Conservation (phyloP, 2,888 invertebrate genomes). For the Anarsia innoxiella region DNA sequence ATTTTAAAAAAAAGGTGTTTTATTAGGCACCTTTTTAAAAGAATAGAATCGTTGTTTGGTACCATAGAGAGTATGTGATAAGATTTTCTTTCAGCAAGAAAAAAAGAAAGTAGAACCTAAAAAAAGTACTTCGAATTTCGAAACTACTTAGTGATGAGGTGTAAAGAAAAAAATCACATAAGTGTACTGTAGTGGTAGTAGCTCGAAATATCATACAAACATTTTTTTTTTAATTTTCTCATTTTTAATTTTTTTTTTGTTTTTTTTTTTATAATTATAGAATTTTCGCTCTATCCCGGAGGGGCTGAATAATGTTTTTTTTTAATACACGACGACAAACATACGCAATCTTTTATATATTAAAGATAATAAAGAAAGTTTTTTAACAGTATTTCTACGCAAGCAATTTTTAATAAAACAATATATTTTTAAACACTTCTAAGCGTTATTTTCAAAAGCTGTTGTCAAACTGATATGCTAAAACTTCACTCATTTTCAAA, state of each 20-base stretch:
- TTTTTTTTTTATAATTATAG: slow-evolving; percentile 26
- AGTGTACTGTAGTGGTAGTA: slow-evolving; percentile 25
- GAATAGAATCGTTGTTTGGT: no score
- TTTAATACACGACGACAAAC: slow-evolving; percentile 61
- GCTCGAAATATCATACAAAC: slow-evolving; percentile 45
- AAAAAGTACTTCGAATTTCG: neutral
- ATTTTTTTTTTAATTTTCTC: slow-evolving; percentile 22
- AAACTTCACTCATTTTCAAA: slow-evolving; percentile 5
- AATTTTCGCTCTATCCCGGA: slow-evolving; percentile 61
- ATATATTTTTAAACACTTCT: slow-evolving; percentile 8
- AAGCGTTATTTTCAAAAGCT: slow-evolving; percentile 43
- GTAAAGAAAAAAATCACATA: slow-evolving; percentile 14
- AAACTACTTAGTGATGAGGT: no score
- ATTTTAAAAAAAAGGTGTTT: no score
- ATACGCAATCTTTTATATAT: slow-evolving; percentile 33
- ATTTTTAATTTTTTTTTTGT: slow-evolving; percentile 31
- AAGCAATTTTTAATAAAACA: slow-evolving; percentile 41
- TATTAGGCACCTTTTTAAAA: no score
- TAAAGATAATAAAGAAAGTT: slow-evolving; percentile 36
- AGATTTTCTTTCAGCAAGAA: neutral
- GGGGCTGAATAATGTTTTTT: slow-evolving; percentile 41
- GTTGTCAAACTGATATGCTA: slow-evolving; percentile 41
- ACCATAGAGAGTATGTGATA: neutral
- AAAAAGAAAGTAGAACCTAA: neutral
- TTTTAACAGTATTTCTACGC: slow-evolving; percentile 34